phyloP scores from a whole-genome alignment of 2,797 vertebrate species.

The Coregonus ussuriensis region DNA sequence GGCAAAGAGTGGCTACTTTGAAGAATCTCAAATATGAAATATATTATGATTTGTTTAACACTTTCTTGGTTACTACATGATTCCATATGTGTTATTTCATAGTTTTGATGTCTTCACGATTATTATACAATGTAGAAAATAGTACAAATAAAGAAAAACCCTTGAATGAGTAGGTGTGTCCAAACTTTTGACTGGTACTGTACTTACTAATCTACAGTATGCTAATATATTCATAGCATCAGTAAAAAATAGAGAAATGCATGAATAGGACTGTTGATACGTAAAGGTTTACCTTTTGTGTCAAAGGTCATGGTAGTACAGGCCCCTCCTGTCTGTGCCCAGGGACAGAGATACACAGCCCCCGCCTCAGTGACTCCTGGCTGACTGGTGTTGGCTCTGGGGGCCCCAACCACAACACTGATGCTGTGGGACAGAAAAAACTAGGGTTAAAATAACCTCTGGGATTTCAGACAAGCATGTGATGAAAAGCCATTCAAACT shows the following conservation, averaged over 20 bases:
- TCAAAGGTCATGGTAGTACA: slow-evolving; percentile 74
- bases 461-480: neutral
- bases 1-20: too few species aligned
- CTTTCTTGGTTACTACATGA: too few species aligned
- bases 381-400: slow-evolving; percentile 73
- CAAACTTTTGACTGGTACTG: too few species aligned
- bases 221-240: neutral
- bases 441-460: neutral
- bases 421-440: slow-evolving; percentile 54
- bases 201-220: too few species aligned
- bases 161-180: too few species aligned
- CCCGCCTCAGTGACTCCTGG: slow-evolving; percentile 69
- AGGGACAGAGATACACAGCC: slow-evolving; percentile 80
- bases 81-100: too few species aligned
- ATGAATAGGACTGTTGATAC: neutral
- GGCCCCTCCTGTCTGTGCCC: slow-evolving; percentile 43
- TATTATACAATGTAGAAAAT: too few species aligned
- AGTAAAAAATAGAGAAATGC: neutral
- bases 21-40: too few species aligned
- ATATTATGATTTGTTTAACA: too few species aligned
- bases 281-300: slow-evolving; percentile 57
- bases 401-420: slow-evolving; percentile 80
- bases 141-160: too few species aligned
- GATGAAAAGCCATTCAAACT: too few species aligned
- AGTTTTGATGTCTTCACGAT: too few species aligned